Percentiles rank a stretch among this genome's conserved stretches.
Evolutionary conservation across 1,140 invertebrate species (phyloP).

Genomic region (Reticulitermes speratus): DNA sequence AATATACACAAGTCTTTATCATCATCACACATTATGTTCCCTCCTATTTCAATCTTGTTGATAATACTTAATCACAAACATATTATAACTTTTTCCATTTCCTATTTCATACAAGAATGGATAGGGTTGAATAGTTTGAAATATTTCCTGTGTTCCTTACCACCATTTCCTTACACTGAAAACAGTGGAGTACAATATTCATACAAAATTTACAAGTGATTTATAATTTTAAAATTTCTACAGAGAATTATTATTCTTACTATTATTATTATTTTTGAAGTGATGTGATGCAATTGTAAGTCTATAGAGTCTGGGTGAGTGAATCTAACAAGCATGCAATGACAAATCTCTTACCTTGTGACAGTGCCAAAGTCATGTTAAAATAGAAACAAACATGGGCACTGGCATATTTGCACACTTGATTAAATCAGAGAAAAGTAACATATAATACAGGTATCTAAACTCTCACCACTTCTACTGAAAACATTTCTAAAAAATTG

Average conservation of each 20-base stretch:
- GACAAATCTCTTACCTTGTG: background rate
- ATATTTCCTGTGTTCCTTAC: conserved; percentile 21
- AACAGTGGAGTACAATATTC: conserved; percentile 23
- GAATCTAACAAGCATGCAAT: conserved; percentile 19
- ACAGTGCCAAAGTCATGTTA: background rate
- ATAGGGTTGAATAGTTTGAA: conserved; percentile 25
- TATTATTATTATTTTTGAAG: background rate
- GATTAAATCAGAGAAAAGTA: conserved; percentile 9
- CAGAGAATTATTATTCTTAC: background rate
- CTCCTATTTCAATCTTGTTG: conserved; percentile 26
- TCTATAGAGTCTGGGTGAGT: background rate
- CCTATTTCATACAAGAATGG: conserved; percentile 31
- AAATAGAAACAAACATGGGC: conserved; percentile 23
- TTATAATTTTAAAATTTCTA: conserved; percentile 13
- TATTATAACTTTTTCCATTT: background rate
- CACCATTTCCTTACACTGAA: conserved; percentile 27
- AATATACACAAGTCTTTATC: background rate
- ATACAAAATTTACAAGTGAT: conserved; percentile 28
- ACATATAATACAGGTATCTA: conserved; percentile 14
- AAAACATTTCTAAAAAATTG: conserved; percentile 13
- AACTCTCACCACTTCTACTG: background rate
- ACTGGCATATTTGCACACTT: background rate
- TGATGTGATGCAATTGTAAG: conserved; percentile 12
- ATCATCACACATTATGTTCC: background rate
- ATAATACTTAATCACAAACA: conserved; percentile 24